Base-by-base conservation (phyloP, 2,888 invertebrate genomes). In the Monopis laevigella region DNA sequence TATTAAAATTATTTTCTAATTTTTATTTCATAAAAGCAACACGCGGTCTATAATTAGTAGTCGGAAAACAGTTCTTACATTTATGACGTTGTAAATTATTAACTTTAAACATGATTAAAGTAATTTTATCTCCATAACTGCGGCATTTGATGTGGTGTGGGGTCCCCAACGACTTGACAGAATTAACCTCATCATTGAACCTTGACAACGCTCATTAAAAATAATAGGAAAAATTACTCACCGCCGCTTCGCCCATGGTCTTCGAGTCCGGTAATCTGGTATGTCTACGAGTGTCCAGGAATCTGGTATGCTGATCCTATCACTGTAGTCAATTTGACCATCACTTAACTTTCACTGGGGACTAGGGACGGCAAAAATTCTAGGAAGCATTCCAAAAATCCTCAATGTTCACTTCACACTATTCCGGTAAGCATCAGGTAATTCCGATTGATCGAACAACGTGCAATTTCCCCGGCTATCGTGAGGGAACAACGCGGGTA, bases 281-380 rank as follows among this genome's bases (percentile, higher is more conserved):
- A 59, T 56, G n/a, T n/a, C n/a, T n/a, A n/a, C n/a, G n/a, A n/a
- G n/a, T n/a, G n/a, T n/a, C n/a, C n/a, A n/a, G n/a, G n/a, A n/a
- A n/a, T n/a, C n/a, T n/a, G n/a, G n/a, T n/a, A n/a, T n/a, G n/a
- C n/a, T n/a, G 56, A 59, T 58, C 62, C 57, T 57, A 59, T 62
- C 72, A 71, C 67, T 58, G 46, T 4, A 59, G 58, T 70, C 58
- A 64, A 55, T 62, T 61, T 59, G 59, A 62, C 62, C 73, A 72
- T 78, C 78, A 78, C 77, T 65, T 52, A 69, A 75, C 64, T 61
- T 65, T 65, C 69, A 68, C 65, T 56, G 57, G 55, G 51, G 50
- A 48, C 54, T 24, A 7, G 24, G 10, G 10, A 10, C 7, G 29
- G 5, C 51, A 48, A 50, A 27, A 19, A 19, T 18, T 10, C 39